phyloP scores from a whole-genome alignment of 2,797 vertebrate species.

The Calcarius lapponicus region DNA sequence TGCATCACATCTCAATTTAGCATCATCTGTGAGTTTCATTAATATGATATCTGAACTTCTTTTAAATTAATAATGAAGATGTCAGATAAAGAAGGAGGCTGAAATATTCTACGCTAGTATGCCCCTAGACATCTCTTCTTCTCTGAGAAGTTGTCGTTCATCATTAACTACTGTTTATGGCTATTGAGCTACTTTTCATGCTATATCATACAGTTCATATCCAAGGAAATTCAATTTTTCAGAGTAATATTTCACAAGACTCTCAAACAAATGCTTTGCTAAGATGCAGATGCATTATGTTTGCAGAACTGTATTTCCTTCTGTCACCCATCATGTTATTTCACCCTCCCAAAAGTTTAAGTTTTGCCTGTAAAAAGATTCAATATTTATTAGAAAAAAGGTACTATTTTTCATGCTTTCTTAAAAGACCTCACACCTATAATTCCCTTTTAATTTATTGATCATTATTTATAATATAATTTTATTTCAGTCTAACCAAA shows the following conservation, averaged over 20 bases:
- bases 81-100: slow-evolving; percentile 25
- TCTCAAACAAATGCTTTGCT: neutral
- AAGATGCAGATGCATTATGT: neutral
- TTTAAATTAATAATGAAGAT: slow-evolving; percentile 63
- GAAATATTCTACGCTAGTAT: neutral
- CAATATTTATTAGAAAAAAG: neutral
- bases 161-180: slow-evolving; percentile 61
- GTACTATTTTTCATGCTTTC: neutral
- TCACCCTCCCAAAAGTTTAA: neutral
- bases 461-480: neutral
- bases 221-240: slow-evolving; percentile 64
- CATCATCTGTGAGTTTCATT: slow-evolving; percentile 24
- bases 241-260: neutral
- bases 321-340: neutral
- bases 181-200: slow-evolving; percentile 58
- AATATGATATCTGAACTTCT: slow-evolving; percentile 12
- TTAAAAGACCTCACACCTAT: neutral
- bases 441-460: neutral
- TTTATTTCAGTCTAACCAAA: neutral
- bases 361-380: neutral
- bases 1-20: slow-evolving; percentile 8
- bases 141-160: slow-evolving; percentile 54
- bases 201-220: neutral
- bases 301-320: neutral
- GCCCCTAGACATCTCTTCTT: neutral